These are phyloP conservation scores for Austrolebias charrua DNA, from an alignment of 2,797 vertebrate genomes.

Conservation along the genomic window DNA sequence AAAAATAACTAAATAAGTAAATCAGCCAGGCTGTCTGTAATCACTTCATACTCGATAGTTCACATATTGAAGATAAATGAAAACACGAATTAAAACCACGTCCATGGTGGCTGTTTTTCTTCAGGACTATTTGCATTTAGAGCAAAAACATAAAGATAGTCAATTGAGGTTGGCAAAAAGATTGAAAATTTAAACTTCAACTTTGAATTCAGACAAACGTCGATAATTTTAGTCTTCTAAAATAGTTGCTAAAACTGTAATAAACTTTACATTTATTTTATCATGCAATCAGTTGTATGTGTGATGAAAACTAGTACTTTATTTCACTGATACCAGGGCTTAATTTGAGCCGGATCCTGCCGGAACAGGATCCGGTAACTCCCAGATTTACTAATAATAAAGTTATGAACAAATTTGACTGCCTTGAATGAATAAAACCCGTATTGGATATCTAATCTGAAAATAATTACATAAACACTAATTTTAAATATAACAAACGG, in stretches of 20 bases:
- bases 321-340: neutral
- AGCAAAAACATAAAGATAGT: conserved; percentile 16
- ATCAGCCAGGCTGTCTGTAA: conserved; percentile 39
- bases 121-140: conserved; percentile 33
- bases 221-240: neutral
- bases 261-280: neutral
- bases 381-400: too few species aligned
- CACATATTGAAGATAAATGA: conserved; percentile 31
- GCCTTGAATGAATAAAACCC: too few species aligned
- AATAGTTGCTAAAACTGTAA: neutral
- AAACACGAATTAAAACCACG: conserved; percentile 41
- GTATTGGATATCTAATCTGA: too few species aligned
- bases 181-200: neutral
- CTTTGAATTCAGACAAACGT: neutral
- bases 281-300: neutral
- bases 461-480: too few species aligned
- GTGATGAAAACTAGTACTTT: too few species aligned
- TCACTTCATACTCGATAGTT: conserved; percentile 4
- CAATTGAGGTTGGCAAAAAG: too few species aligned
- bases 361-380: too few species aligned
- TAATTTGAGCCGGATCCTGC: neutral
- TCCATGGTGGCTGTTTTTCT: conserved; percentile 15
- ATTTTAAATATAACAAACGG: too few species aligned
- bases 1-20: conserved; percentile 4
- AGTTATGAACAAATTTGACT: too few species aligned